These are phyloP conservation scores for Aphelenchoides besseyi DNA, from an alignment of 1,140 invertebrate genomes.

Conservation along the genomic window DNA sequence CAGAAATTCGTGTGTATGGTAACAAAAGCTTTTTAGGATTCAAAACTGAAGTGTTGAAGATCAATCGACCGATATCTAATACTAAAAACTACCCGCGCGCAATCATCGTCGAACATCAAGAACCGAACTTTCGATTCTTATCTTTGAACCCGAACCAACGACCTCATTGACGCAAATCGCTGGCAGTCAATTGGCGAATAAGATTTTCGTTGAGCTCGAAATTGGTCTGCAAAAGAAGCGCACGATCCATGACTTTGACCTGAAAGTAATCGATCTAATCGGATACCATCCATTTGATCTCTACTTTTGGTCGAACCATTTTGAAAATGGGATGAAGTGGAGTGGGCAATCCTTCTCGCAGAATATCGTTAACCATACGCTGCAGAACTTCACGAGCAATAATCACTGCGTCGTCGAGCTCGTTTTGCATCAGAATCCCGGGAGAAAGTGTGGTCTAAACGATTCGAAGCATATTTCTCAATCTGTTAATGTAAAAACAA, in stretches of 20 bases:
- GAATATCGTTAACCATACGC: constrained; percentile 61
- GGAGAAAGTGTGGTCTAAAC: constrained; percentile 55
- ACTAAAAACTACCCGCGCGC: too few relatives aligned
- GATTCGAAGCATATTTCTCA: background rate
- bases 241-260: constrained; percentile 54
- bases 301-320: constrained; percentile 50
- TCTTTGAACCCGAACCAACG: too few relatives aligned
- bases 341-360: constrained; percentile 59
- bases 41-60: too few relatives aligned
- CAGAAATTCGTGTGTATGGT: too few relatives aligned
- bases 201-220: constrained; percentile 55
- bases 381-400: constrained; percentile 57
- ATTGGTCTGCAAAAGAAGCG: constrained; percentile 57
- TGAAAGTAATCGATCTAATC: constrained; percentile 25
- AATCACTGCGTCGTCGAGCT: constrained; percentile 60
- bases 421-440: constrained; percentile 53
- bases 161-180: constrained; percentile 38
- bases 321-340: constrained; percentile 61
- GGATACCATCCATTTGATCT: too few relatives aligned
- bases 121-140: too few relatives aligned
- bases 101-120: too few relatives aligned
- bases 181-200: constrained; percentile 52
- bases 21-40: too few relatives aligned
- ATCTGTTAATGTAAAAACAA: constrained; percentile 22
- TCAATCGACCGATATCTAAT: too few relatives aligned